Evolutionary conservation across 2,797 vertebrate species (phyloP), one percentile per base, ranked within the genome.

Genomic region (Halcyon leucocephala): DNA sequence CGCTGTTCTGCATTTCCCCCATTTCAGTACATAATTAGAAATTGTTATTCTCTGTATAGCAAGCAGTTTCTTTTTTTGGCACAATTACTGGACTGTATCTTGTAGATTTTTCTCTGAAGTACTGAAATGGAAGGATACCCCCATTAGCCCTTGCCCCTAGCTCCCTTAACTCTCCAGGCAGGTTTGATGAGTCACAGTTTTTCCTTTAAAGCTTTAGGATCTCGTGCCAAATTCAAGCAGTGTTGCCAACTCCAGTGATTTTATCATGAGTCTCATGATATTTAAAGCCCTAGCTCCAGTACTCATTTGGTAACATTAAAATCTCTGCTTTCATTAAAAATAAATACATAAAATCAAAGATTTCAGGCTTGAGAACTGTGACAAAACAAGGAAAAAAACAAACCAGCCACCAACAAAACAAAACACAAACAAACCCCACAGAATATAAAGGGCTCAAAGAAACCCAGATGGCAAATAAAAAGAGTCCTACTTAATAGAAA

Each of bases 111-210:
- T 54, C 93, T 96, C 95, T 92, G 91, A 95, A 93, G 89, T 94
- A 87, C 82, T 92, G 89, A 91, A 96, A 94, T 92, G 84, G 95
- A 96, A 96, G 91, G 92, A 91, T 93, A 86, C 49, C 84, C 89
- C 65, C 82, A 77, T 94, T 94, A 94, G 89, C 91, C 87, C 72
- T 88, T 95, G 84, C 91, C 87, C 92, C 82, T 61, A 91, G 76
- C 65, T 96, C 91, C 89, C 94, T 96, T 88, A 95, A 91, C 92
- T 96, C 95, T 92, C 76, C 91, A 95, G 72, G 92, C 89, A 92
- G 93, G 72, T 94, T 93, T 94, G 94, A 92, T 95, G 91, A 96
- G 92, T 95, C 94, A 97, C 69, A 74, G 84, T 94, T 96, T 92
- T 94, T 85, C 72, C 49, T 95, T 96, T 90, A 92, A 94, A 93